phyloP scores from a whole-genome alignment of 2,888 invertebrate species.

The Phyto melanocephala region DNA sequence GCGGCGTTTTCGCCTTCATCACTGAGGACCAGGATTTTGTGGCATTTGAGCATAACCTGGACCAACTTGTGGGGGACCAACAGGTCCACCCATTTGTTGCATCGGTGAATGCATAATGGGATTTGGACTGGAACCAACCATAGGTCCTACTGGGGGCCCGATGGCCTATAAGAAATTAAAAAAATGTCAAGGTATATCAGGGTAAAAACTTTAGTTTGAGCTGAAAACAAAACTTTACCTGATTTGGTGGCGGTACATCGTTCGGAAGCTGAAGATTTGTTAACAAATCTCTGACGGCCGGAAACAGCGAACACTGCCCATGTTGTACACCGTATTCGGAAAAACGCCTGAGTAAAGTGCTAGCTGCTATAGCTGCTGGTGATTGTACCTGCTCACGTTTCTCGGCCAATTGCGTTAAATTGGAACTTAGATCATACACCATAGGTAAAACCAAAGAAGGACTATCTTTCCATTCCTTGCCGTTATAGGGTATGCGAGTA shows the following conservation, averaged over 20 bases:
- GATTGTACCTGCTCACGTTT: conserved; percentile 84
- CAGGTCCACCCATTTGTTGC: conserved; percentile 78
- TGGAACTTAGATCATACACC: conserved; percentile 92
- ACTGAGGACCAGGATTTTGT: conserved; percentile 75
- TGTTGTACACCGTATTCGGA: conserved; percentile 86
- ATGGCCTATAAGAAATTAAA: conserved; percentile 72
- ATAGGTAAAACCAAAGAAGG: conserved; percentile 90
- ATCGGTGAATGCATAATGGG: conserved; percentile 82
- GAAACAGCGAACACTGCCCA: conserved; percentile 95
- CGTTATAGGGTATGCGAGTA: conserved; percentile 83
- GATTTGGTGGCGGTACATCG: conserved; percentile 83
- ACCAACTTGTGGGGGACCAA: conserved; percentile 74
- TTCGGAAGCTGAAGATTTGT: conserved; percentile 90
- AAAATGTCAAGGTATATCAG: no score
- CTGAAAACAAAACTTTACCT: conserved; percentile 65
- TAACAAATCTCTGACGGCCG: conserved; percentile 92
- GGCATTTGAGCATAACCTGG: conserved; percentile 75
- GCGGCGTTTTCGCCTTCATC: conserved; percentile 78
- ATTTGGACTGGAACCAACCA: conserved; percentile 79
- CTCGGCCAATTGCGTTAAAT: conserved; percentile 92
- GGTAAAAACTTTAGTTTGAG: no score
- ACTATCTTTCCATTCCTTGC: conserved; percentile 84
- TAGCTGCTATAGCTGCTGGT: conserved; percentile 83
- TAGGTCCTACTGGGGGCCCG: conserved; percentile 78
- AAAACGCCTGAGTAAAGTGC: conserved; percentile 84